Evolutionary conservation across 1,140 invertebrate genomes (phyloP), one percentile per base, ranked within the genome.

Genomic region (Nomia melanderi): DNA sequence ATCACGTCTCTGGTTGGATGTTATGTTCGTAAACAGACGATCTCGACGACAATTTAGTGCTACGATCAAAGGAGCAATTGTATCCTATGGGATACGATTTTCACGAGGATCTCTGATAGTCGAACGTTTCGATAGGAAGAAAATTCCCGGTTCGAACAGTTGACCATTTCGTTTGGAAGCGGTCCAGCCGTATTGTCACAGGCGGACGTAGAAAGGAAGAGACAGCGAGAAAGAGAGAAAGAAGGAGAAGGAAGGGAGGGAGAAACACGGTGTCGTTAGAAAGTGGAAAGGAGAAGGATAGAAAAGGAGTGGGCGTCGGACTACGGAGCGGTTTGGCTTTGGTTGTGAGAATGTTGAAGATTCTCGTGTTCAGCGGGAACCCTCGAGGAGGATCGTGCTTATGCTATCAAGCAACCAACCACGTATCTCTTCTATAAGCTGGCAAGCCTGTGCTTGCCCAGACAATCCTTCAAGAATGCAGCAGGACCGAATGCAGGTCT

Each of bases 121-220:
- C 20, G 9, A 47, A 2, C 8, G 14, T 50, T 25, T 54, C 47
- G 44, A 36, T 14, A 57, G 39, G 73, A 31, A 67, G 25, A 54
- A 39, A 47, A 57, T 36, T 50, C 25, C 27, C 8, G 31, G 39
- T 62, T 56, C 44, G 64, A 47, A 31, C 65, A 63, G 23, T 77
- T 64, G 65, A 47, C 41, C 39, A 79, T 79, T 64, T 74, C 39
- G 50, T 60, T 79, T 79, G 78, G 73, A 73, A 65, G 5, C 31
- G 59, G n/a, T 77, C 78, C 78, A 79, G 73, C 8, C 29, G 31
- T 36, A 64, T 76, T 79, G 66, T 71, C 75, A 62, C 33, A 59
- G 29, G 70, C 53, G 53, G 39, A 53, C 36, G 20, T 11, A 41
- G 56, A 78, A 54, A 53, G 50, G 33, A 36, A 47, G 33, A 23